Percentiles rank a stretch among this genome's conserved stretches.
Conservation (phyloP, 2,888 invertebrate species). For the Perithous albicinctus region DNA sequence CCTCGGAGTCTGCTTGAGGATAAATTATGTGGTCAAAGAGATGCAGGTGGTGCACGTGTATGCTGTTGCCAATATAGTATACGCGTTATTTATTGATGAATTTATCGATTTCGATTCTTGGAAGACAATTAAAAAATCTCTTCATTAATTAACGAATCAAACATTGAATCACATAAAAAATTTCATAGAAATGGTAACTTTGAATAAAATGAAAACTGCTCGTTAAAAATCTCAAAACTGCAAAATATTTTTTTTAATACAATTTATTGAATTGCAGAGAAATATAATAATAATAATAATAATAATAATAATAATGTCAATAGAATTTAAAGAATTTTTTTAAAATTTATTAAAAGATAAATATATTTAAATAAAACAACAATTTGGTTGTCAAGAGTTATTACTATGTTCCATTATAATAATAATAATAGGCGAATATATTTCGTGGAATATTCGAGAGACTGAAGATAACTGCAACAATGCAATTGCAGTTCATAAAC, state of each 20-base stretch:
- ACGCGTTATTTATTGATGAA: background rate
- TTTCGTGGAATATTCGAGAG: background rate
- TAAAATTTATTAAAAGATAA: no score
- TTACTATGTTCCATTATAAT: background rate
- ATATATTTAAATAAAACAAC: no score
- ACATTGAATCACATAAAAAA: no score
- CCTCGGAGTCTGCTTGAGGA: conserved; percentile 23
- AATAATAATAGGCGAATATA: background rate
- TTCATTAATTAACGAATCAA: background rate
- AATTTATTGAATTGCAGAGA: no score
- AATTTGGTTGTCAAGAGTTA: no score
- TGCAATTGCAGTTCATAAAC: background rate
- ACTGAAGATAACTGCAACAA: background rate
- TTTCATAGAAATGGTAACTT: background rate
- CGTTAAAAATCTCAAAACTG: conserved; percentile 5
- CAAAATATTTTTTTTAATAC: no score
- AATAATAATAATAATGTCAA: no score
- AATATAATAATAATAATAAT: no score
- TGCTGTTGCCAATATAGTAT: background rate
- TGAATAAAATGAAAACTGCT: background rate
- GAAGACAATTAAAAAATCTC: background rate
- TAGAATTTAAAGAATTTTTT: no score
- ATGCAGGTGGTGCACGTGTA: conserved; percentile 55
- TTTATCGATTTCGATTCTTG: background rate
- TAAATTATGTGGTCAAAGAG: conserved; percentile 28